phyloP scores from a whole-genome alignment of 2,888 invertebrate species.

The Lasioglossum villosulum region DNA sequence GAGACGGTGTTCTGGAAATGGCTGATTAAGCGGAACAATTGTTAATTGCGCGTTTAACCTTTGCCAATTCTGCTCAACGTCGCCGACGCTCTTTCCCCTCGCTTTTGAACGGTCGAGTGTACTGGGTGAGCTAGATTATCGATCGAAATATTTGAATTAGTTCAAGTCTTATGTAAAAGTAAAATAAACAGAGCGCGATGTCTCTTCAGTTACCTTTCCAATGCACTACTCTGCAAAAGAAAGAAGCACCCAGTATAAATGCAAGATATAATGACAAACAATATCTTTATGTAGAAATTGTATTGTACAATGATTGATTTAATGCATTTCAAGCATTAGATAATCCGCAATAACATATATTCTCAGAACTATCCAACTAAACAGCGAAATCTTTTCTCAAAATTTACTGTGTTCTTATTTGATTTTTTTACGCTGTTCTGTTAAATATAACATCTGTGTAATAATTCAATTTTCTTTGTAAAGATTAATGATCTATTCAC shows the following conservation, averaged over 20 bases:
- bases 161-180: neutral
- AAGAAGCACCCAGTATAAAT: no score
- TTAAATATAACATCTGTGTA: neutral
- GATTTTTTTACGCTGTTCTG: no score
- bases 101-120: neutral
- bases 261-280: no score
- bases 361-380: no score
- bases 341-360: no score
- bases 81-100: neutral
- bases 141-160: neutral
- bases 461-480: neutral
- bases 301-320: no score
- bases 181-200: neutral
- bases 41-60: conserved; percentile 75
- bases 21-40: conserved; percentile 57
- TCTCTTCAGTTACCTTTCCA: neutral
- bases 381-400: no score
- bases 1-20: neutral
- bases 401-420: no score
- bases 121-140: neutral
- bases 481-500: neutral
- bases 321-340: no score
- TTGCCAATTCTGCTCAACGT: conserved; percentile 57
- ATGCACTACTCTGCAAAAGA: neutral
- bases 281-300: no score